Conservation (phyloP, 2,888 invertebrate species). For the Xylota segnis region DNA sequence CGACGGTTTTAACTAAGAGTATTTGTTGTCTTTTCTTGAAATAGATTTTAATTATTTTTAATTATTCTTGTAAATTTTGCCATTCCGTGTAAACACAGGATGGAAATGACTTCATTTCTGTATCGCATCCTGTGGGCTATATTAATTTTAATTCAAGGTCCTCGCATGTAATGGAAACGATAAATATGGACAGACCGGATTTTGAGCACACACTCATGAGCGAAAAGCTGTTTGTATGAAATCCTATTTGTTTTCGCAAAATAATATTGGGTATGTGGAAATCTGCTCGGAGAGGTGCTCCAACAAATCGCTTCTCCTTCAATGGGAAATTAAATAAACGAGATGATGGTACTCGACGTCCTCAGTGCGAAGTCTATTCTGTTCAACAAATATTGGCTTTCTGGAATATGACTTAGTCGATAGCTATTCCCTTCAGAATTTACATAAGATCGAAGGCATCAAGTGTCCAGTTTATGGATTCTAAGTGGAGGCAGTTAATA, state of each 20-base stretch:
- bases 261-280: not conserved
- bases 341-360: not conserved
- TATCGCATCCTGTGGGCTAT: not conserved
- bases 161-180: not conserved
- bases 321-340: not conserved
- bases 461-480: not conserved
- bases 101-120: not conserved
- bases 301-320: not conserved
- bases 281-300: not conserved
- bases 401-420: not conserved
- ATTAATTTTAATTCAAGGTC: not conserved
- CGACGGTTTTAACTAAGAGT: not conserved
- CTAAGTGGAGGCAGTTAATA: not conserved
- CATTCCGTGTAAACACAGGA: no score
- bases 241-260: not conserved
- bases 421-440: not conserved
- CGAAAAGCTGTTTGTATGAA: not conserved
- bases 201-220: not conserved
- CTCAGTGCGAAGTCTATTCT: no score
- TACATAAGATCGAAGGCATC: not conserved
- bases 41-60: conserved; percentile 33
- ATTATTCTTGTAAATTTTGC: not conserved
- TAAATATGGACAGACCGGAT: not conserved
- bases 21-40: conserved; percentile 4
- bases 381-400: not conserved